A percentile compares a stretch with the other conserved stretches of the same genome.
phyloP scores from a whole-genome alignment of 2,113 vertebrate species.

The Actenoides lindsayi region DNA sequence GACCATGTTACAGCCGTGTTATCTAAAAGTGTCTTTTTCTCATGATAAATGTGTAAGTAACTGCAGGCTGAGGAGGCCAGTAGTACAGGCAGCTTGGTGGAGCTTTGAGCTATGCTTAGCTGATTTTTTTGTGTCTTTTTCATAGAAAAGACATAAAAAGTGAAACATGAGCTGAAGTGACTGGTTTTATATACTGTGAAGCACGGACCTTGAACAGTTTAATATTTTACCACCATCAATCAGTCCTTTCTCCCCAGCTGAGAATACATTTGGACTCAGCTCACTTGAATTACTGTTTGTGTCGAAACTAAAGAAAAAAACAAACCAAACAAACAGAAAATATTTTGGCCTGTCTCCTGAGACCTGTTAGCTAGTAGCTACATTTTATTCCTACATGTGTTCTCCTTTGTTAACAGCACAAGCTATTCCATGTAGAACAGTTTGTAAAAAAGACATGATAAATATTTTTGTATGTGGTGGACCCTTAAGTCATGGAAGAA shows the following conservation, averaged over 20 bases:
- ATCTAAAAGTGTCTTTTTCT: not conserved
- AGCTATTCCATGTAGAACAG: not conserved
- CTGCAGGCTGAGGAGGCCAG: not conserved
- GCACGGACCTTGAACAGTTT: conserved; percentile 30
- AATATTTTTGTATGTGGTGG: not conserved
- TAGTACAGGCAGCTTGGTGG: not conserved
- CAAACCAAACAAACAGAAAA: not conserved
- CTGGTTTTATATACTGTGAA: conserved; percentile 62
- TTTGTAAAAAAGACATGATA: not conserved
- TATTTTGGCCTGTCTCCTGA: not conserved
- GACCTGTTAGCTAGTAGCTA: not conserved
- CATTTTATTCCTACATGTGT: not conserved
- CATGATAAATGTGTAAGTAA: not conserved
- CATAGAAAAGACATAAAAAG: conserved; percentile 49
- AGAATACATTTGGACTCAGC: conserved; percentile 27
- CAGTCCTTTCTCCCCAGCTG: conserved; percentile 48
- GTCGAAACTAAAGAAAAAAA: not conserved
- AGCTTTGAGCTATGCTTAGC: not conserved
- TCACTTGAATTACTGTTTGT: not conserved
- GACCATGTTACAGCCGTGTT: not conserved
- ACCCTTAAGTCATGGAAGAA: not conserved
- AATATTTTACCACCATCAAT: conserved; percentile 61
- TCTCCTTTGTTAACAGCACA: not conserved
- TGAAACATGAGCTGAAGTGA: conserved; percentile 64
- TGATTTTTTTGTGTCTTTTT: not conserved